These are phyloP conservation scores for Perognathus longimembris DNA, from an alignment of 2,113 vertebrate genomes.

Conservation along the genomic window DNA sequence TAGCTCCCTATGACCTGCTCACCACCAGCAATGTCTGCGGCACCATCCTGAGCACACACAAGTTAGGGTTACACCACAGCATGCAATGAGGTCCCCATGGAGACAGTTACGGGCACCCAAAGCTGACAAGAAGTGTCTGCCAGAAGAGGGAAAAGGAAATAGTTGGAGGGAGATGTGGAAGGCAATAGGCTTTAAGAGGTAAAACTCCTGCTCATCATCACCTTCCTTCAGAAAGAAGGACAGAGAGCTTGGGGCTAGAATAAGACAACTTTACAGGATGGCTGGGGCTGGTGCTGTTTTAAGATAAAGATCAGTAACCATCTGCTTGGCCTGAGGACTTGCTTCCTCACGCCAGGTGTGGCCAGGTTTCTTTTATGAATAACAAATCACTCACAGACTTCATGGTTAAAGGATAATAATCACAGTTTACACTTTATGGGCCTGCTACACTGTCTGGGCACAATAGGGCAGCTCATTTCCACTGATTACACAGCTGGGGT, in stretches of 20 bases:
- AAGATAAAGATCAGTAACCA: neutral
- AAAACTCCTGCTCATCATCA: neutral
- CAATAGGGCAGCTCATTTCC: neutral
- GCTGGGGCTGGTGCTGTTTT: neutral
- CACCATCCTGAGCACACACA: neutral
- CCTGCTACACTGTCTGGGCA: neutral
- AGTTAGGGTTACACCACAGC: neutral
- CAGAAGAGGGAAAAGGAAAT: neutral
- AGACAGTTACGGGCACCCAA: neutral
- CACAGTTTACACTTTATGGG: accelerated
- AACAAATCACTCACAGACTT: neutral
- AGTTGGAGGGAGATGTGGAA: neutral
- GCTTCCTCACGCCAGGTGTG: neutral
- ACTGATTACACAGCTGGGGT: accelerated
- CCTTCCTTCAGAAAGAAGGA: neutral
- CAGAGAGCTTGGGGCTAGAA: neutral
- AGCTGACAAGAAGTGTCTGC: neutral
- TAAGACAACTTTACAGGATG: neutral
- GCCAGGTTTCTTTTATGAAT: neutral
- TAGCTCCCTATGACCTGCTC: neutral
- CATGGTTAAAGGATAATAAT: too few species aligned
- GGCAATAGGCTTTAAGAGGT: neutral
- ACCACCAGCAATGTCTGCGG: neutral
- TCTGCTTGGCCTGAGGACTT: neutral
- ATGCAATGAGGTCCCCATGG: accelerated